A percentile compares a stretch with the other conserved stretches of the same genome.
Conservation (phyloP, 2,113 vertebrate species). For the Heptranchias perlo region DNA sequence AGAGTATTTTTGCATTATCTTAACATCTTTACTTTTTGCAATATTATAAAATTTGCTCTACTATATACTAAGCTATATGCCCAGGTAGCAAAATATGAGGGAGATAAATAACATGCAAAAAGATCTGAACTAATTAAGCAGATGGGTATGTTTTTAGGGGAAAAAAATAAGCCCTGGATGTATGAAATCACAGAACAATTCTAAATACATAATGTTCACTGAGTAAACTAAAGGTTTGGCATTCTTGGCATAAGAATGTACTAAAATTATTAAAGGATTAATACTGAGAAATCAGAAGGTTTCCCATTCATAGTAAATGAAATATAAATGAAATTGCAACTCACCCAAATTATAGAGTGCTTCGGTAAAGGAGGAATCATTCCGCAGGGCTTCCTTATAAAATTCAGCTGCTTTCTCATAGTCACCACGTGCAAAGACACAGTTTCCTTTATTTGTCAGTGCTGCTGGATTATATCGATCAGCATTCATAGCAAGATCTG, state of each 20-base stretch:
- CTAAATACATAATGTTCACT: neutral
- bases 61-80: neutral
- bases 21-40: neutral
- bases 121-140: neutral
- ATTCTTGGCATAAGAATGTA: neutral
- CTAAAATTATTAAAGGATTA: neutral
- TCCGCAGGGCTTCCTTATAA: constrained; percentile 89
- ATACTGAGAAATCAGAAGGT: neutral
- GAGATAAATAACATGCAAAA: neutral
- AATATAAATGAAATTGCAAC: constrained; percentile 35
- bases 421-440: constrained; percentile 76
- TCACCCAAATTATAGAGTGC: constrained; percentile 93
- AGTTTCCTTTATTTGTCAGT: constrained; percentile 93
- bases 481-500: constrained; percentile 84
- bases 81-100: neutral
- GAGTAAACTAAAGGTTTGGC: neutral
- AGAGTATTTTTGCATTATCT: neutral
- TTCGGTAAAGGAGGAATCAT: constrained; percentile 93
- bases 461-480: constrained; percentile 92
- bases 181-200: neutral
- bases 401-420: constrained; percentile 90
- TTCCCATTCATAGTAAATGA: neutral
- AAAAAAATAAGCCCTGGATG: neutral
- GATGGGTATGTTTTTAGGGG: neutral
- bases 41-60: neutral